Percentiles rank a stretch among this genome's conserved stretches.
Conservation (phyloP, 2,113 vertebrate species). For the Tapirus terrestris region DNA sequence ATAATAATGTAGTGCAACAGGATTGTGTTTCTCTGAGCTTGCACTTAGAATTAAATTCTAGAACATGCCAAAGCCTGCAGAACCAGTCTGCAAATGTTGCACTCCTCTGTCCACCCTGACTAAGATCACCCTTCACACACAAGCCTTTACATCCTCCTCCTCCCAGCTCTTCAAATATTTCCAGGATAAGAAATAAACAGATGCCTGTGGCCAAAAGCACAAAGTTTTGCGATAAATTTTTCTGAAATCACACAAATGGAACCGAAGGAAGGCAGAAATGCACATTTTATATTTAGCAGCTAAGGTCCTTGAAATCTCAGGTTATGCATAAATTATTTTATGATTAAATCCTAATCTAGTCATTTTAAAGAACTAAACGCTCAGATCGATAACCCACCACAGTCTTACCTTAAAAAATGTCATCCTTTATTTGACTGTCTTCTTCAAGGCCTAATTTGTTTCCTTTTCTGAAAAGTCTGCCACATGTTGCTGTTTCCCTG, state of each 20-base stretch:
- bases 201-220: not conserved
- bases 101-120: not conserved
- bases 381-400: not conserved
- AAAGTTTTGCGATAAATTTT: not conserved
- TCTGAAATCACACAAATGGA: not conserved
- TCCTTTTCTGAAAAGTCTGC: not conserved
- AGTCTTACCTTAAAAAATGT: not conserved
- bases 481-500: not conserved
- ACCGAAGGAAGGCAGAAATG: not conserved
- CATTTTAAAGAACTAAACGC: not conserved
- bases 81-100: not conserved
- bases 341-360: not conserved
- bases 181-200: constrained; percentile 12
- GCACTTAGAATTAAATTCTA: not conserved
- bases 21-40: not conserved
- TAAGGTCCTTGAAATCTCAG: not conserved
- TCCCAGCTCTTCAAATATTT: not conserved
- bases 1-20: not conserved
- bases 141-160: not conserved
- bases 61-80: not conserved
- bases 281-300: not conserved
- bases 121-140: not conserved
- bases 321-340: not conserved
- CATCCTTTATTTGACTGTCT: not conserved
- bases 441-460: not conserved